Conservation (phyloP, 1,140 invertebrate genomes). For the Drosophila jambulina region DNA sequence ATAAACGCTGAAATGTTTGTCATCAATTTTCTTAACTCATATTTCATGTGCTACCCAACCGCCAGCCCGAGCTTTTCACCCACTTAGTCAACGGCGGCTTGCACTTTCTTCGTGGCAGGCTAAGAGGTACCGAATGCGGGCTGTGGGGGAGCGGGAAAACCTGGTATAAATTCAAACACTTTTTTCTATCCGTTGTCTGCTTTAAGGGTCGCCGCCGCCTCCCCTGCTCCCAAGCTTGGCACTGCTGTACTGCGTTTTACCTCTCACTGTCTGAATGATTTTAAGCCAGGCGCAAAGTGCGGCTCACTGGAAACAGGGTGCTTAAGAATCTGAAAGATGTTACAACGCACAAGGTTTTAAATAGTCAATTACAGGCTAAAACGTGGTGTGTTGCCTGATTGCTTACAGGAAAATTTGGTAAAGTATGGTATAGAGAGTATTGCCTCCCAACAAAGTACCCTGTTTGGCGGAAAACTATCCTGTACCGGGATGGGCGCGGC, state of each 20-base stretch:
- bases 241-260: conserved; percentile 9
- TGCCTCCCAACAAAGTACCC: conserved; percentile 20
- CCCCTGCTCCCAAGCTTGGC: conserved; percentile 2
- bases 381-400: no score
- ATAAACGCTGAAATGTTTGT: conserved; percentile 83
- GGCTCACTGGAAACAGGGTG: conserved; percentile 27
- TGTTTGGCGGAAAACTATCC: conserved; percentile 14
- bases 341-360: neutral
- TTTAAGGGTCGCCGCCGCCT: neutral
- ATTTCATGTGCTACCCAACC: conserved; percentile 70
- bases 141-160: conserved; percentile 1
- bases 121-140: neutral
- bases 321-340: neutral
- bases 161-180: conserved; percentile 63
- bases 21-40: conserved; percentile 83
- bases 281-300: conserved; percentile 34
- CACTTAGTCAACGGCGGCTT: conserved; percentile 28
- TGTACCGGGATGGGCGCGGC: conserved; percentile 27
- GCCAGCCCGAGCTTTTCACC: neutral
- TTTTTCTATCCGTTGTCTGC: conserved; percentile 30
- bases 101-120: conserved; percentile 17
- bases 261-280: conserved; percentile 33
- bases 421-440: no score
- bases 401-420: neutral
- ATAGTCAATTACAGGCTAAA: no score